phyloP scores from a whole-genome alignment of 2,888 invertebrate species.

The Ectropis crepuscularia region DNA sequence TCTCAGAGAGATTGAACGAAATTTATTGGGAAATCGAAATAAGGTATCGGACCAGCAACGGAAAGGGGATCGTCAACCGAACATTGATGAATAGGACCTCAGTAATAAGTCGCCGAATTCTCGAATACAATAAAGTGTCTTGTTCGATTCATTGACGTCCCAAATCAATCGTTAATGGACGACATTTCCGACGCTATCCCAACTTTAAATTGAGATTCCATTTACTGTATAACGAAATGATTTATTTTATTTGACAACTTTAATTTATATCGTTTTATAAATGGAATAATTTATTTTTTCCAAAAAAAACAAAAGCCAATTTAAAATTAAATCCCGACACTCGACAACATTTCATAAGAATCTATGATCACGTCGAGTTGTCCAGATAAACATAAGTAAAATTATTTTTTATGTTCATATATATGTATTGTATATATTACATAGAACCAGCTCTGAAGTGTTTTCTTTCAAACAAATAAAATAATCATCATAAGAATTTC shows the following conservation, averaged over 20 bases:
- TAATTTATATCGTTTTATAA: slow-evolving; percentile 4
- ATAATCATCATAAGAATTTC: too few species aligned
- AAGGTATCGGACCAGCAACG: slow-evolving; percentile 53
- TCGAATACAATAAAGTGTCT: slow-evolving; percentile 40
- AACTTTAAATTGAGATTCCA: slow-evolving; percentile 27
- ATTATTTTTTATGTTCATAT: too few species aligned
- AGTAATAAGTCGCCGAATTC: slow-evolving; percentile 46
- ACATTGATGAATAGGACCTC: slow-evolving; percentile 59
- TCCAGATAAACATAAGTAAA: too few species aligned
- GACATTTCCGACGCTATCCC: slow-evolving; percentile 26
- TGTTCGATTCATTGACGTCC: slow-evolving; percentile 31
- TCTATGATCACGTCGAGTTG: too few species aligned
- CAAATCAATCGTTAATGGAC: slow-evolving; percentile 35
- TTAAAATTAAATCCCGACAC: too few species aligned
- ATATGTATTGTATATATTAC: too few species aligned
- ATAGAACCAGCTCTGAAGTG: too few species aligned
- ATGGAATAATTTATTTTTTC: too few species aligned
- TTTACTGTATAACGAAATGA: slow-evolving; percentile 17
- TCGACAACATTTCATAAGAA: too few species aligned
- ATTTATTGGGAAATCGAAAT: slow-evolving; percentile 68
- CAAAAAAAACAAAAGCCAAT: too few species aligned
- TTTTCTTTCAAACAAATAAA: too few species aligned
- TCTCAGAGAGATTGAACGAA: slow-evolving; percentile 66
- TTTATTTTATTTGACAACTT: slow-evolving; percentile 7
- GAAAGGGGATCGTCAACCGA: slow-evolving; percentile 52